A percentile compares a stretch with the other conserved stretches of the same genome.
Evolutionary conservation across 2,797 vertebrate species (phyloP).

Genomic region (Crotalus adamanteus): DNA sequence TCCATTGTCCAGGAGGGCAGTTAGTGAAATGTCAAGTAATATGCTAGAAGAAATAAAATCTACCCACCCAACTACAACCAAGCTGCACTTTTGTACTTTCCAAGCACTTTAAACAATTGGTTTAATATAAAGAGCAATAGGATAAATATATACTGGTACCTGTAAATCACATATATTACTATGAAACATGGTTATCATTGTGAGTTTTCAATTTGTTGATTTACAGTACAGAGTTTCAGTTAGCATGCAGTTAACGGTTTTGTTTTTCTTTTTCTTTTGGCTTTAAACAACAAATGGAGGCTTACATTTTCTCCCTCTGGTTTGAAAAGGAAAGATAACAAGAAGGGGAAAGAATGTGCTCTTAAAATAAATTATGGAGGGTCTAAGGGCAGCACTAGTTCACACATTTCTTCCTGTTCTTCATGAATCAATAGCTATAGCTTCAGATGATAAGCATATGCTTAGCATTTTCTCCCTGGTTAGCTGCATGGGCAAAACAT

Average conservation of each 20-base stretch:
- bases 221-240: background rate
- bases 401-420: background rate
- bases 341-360: background rate
- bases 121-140: background rate
- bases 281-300: background rate
- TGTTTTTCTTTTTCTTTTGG: conserved; percentile 8
- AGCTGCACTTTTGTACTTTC: background rate
- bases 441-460: background rate
- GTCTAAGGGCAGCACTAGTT: background rate
- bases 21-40: background rate
- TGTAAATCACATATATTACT: background rate
- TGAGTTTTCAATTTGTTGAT: conserved; percentile 1
- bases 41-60: background rate
- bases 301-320: background rate
- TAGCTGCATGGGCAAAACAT: conserved; percentile 13
- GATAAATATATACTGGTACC: background rate
- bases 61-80: background rate
- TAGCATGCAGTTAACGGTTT: conserved; percentile 29
- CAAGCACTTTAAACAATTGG: background rate
- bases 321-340: background rate
- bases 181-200: background rate
- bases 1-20: background rate
- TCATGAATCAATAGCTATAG: background rate
- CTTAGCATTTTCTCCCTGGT: background rate
- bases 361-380: background rate